Percentiles rank a stretch among this genome's conserved stretches.
These are phyloP conservation scores for Sylvilagus floridanus DNA, from an alignment of 2,797 vertebrate species.

Conservation along the genomic window DNA sequence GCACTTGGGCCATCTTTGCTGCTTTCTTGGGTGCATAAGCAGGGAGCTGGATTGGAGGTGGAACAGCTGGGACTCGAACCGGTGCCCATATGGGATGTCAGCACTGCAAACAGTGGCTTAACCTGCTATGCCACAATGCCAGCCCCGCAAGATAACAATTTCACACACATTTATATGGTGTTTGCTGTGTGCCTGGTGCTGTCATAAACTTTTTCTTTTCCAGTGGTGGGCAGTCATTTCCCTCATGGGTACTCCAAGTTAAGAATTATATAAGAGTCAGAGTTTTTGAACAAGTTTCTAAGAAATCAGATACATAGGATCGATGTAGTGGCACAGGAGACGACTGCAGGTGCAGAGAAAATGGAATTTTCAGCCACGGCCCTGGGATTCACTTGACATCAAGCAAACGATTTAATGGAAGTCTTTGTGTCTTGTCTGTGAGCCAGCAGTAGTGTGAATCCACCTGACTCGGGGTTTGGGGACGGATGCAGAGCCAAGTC, in stretches of 20 bases:
- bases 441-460: not conserved
- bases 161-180: not conserved
- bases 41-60: too few relatives aligned
- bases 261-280: not conserved
- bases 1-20: too few relatives aligned
- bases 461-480: accelerated
- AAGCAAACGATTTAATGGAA: not conserved
- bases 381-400: not conserved
- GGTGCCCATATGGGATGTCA: too few relatives aligned
- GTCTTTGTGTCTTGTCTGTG: not conserved
- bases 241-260: not conserved
- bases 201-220: not conserved
- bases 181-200: not conserved
- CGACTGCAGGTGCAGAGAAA: not conserved
- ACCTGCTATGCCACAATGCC: too few relatives aligned
- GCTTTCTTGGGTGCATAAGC: too few relatives aligned
- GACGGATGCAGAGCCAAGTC: not conserved
- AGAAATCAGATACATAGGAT: not conserved
- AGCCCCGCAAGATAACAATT: not conserved
- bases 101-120: too few relatives aligned
- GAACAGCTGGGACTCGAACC: too few relatives aligned
- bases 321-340: accelerated
- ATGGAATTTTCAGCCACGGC: not conserved
- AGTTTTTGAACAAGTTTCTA: not conserved
- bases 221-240: too few relatives aligned